Base-by-base conservation (phyloP, 1,140 invertebrate species). In the Scaptomyza hsui region DNA sequence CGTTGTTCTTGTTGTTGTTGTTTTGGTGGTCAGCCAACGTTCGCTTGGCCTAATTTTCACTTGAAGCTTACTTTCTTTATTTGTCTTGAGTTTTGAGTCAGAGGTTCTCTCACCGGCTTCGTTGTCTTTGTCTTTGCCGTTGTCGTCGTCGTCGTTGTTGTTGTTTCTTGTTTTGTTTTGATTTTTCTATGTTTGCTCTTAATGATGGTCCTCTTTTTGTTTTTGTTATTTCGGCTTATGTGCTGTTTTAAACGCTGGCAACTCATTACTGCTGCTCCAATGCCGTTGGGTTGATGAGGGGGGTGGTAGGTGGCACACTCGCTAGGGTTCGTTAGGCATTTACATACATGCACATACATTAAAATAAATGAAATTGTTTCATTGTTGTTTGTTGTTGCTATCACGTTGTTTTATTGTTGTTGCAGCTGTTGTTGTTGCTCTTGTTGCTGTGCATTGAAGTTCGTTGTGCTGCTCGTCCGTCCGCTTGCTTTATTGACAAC, bases 11-110 rank as follows among this genome's bases (percentile, higher is more conserved):
- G 12, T 47, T 48, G 32, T 55, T 56, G 44, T 41, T 57, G 15
- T 42, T 60, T 9, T 16, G 49, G 24, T 42, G 41, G 45, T 51
- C n/a, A n/a, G 45, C 60, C 44, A 62, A 53, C 49, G 56, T 42
- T 60, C 37, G 42, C 42, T 53, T 59, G 56, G 56, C 56, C 55
- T 60, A 68, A 68, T 68, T 67, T 72, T 56, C 47, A 61, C 56
- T 68, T 53, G 21, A 26, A 37, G 49, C 44, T 68, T 53, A 53
- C 56, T 72, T 61, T 72, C 55, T 72, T 68, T 72, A 26, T 71
- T 52, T 68, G 19, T 63, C 55, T 39, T 56, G 51, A 24, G 49
- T 35, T 64, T 57, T 63, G 60, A 37, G 32, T 37, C 12, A 37
- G 32, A 57, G 32, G 12, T 63, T 71, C 35, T 67, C 45, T 71